phyloP scores from a whole-genome alignment of 2,797 vertebrate species.

The Crax fasciolata region DNA sequence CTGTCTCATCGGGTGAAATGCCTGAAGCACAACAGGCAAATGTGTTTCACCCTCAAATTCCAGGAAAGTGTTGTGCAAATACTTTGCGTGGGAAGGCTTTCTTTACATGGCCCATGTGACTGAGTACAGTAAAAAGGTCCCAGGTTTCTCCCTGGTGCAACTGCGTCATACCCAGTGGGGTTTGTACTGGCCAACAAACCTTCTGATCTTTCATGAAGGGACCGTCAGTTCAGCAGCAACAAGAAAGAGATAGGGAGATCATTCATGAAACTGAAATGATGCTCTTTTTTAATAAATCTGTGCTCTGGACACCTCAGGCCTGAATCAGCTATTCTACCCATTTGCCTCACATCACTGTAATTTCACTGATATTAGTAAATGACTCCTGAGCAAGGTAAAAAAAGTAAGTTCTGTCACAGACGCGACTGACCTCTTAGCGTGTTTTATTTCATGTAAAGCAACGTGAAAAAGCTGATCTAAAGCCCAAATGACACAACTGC shows the following conservation, averaged over 20 bases:
- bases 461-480: not conserved
- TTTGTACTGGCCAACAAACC: not conserved
- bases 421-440: not conserved
- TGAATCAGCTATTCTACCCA: not conserved
- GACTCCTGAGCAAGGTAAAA: not conserved
- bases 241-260: not conserved
- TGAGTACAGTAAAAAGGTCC: slow-evolving; percentile 45
- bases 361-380: not conserved
- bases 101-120: slow-evolving; percentile 55
- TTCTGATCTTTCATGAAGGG: not conserved
- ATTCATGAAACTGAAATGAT: not conserved
- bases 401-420: not conserved
- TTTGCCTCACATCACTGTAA: not conserved
- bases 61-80: slow-evolving; percentile 78
- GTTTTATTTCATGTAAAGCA: not conserved
- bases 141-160: not conserved
- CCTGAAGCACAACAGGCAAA: slow-evolving; percentile 74
- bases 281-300: not conserved
- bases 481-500: not conserved
- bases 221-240: not conserved
- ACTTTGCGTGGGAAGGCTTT: slow-evolving; percentile 61
- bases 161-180: not conserved
- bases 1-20: slow-evolving; percentile 71
- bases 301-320: not conserved
- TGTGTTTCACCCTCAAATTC: slow-evolving; percentile 76